Evolutionary conservation across 2,888 invertebrate species (phyloP).

Genomic region (Teleiodes luculella): DNA sequence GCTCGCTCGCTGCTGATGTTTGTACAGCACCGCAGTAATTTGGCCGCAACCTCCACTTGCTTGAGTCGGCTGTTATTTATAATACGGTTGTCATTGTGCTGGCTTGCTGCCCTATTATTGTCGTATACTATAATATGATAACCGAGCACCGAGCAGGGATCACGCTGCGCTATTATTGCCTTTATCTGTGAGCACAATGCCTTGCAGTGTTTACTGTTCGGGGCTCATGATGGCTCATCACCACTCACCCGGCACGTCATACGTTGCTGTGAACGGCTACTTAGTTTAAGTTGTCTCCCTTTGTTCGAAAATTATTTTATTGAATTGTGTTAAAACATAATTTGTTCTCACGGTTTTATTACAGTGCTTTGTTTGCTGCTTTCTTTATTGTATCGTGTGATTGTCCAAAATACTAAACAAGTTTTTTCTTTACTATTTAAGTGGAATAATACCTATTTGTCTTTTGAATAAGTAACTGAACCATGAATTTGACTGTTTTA

Average conservation of each 20-base stretch:
- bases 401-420: too few species aligned
- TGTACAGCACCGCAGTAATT: not conserved
- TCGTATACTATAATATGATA: not conserved
- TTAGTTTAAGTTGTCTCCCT: not conserved
- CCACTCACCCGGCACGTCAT: not conserved
- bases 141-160: not conserved
- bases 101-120: conserved; percentile 37
- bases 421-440: too few species aligned
- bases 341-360: not conserved
- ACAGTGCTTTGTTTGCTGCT: too few species aligned
- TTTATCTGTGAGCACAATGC: not conserved
- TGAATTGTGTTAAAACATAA: conserved; percentile 1
- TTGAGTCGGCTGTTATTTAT: conserved; percentile 54
- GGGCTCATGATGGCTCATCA: not conserved
- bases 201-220: not conserved
- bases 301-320: conserved; percentile 2
- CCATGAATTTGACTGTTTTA: too few species aligned
- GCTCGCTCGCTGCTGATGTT: not conserved
- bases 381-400: too few species aligned
- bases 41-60: conserved; percentile 30
- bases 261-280: not conserved
- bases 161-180: conserved; percentile 5
- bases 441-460: too few species aligned
- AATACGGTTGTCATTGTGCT: conserved; percentile 44
- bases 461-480: too few species aligned